A percentile compares a stretch with the other conserved stretches of the same genome.
Evolutionary conservation across 37 sponge, comb jelly and placozoan species (phyloP).

Genomic region (Aplysina aerophoba): DNA sequence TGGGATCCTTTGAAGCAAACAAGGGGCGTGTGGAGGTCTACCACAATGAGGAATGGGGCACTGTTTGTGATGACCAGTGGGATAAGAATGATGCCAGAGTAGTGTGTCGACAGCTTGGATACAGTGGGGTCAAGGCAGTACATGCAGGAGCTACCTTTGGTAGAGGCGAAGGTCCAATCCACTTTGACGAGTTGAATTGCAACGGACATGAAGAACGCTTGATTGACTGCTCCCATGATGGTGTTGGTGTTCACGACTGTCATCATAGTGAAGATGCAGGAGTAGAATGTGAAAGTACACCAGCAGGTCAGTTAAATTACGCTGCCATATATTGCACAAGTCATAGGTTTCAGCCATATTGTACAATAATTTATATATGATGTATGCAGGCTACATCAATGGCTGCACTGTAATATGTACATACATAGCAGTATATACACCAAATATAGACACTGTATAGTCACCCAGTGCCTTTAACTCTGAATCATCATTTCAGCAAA

Average conservation of each 20-base stretch:
- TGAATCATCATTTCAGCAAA: no score
- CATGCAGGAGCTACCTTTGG: not conserved
- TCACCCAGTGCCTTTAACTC: no score
- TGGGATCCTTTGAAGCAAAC: no score
- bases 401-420: no score
- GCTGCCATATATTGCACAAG: not conserved
- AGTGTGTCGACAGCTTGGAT: slow-evolving; percentile 22
- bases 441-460: no score
- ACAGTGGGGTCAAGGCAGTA: not conserved
- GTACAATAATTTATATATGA: no score
- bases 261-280: not conserved
- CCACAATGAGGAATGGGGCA: slow-evolving; percentile 3
- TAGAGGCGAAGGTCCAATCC: not conserved
- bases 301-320: not conserved
- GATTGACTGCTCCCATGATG: not conserved
- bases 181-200: not conserved
- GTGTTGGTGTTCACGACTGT: no score
- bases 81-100: not conserved
- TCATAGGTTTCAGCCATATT: no score
- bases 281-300: no score
- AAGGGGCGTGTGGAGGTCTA: slow-evolving; percentile 25
- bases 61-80: slow-evolving; percentile 19
- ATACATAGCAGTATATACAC: no score
- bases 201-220: not conserved
- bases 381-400: no score